A percentile compares a stretch with the other conserved stretches of the same genome.
Conservation (phyloP, 2,888 invertebrate genomes). For the Tenodera sinensis region DNA sequence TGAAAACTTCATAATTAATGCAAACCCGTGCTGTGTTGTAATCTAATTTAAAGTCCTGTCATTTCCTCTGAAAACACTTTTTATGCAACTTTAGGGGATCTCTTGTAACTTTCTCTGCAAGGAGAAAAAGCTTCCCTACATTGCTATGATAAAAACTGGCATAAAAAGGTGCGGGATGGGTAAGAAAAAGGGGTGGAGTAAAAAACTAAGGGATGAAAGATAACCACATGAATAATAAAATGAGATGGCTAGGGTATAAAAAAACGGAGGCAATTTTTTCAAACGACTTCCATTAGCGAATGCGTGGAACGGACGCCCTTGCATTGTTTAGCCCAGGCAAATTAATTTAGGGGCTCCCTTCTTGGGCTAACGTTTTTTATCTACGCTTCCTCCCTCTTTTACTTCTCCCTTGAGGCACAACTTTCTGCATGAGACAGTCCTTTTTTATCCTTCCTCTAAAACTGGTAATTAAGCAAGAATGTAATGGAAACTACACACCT, state of each 20-base stretch:
- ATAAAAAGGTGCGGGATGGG: conserved; percentile 27
- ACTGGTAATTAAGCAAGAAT: conserved; percentile 26
- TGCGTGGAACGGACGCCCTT: conserved; percentile 38
- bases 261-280: conserved; percentile 45
- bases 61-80: background rate
- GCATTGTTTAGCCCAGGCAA: conserved; percentile 51
- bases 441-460: conserved; percentile 24
- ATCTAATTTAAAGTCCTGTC: background rate
- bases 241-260: conserved; percentile 25
- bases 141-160: conserved; percentile 22
- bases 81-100: background rate
- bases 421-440: conserved; percentile 14
- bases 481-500: conserved; percentile 24
- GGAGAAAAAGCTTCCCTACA: conserved; percentile 23
- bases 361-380: conserved; percentile 20
- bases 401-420: conserved; percentile 27
- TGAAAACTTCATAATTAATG: background rate
- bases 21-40: background rate
- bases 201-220: conserved; percentile 46
- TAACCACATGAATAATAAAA: conserved; percentile 35
- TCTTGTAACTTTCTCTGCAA: background rate
- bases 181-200: conserved; percentile 12
- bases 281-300: conserved; percentile 49
- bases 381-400: conserved; percentile 15
- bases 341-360: conserved; percentile 48